Percentiles rank a stretch among this genome's conserved stretches.
Evolutionary conservation across 2,888 invertebrate species (phyloP).

Genomic region (Tineola bisselliella): DNA sequence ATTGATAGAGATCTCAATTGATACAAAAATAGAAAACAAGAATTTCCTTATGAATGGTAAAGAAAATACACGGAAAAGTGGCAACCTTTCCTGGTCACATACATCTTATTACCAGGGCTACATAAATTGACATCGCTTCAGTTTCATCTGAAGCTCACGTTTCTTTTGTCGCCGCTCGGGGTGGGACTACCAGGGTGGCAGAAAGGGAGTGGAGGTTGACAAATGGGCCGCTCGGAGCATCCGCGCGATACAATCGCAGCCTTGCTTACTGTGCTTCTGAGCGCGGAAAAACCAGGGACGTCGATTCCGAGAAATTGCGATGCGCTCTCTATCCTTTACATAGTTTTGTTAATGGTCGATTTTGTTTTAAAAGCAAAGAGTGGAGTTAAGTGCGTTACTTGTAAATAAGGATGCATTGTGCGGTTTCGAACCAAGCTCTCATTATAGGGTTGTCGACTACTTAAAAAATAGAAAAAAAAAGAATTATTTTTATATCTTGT

Average conservation of each 20-base stretch:
- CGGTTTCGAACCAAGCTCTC: neutral
- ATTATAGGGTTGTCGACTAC: neutral
- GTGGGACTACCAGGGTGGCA: conserved; percentile 18
- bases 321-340: neutral
- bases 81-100: neutral
- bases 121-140: conserved; percentile 48
- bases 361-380: conserved; percentile 4
- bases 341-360: neutral
- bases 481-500: too few species aligned
- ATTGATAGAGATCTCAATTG: neutral
- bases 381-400: neutral
- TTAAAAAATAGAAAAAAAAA: too few species aligned
- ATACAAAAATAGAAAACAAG: neutral
- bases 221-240: conserved; percentile 68
- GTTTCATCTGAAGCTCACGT: conserved; percentile 50
- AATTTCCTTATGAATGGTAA: neutral
- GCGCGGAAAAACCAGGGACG: conserved; percentile 70
- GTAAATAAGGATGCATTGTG: conserved; percentile 6
- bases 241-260: conserved; percentile 68
- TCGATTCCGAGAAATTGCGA: conserved; percentile 10
- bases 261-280: conserved; percentile 67
- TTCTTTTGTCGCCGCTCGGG: conserved; percentile 43
- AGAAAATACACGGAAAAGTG: conserved; percentile 4
- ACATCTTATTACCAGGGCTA: conserved; percentile 5
- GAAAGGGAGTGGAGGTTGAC: conserved; percentile 57